A percentile compares a stretch with the other conserved stretches of the same genome.
phyloP scores from a whole-genome alignment of 35 echinoderm and acorn worm species.

The Acanthaster planci region DNA sequence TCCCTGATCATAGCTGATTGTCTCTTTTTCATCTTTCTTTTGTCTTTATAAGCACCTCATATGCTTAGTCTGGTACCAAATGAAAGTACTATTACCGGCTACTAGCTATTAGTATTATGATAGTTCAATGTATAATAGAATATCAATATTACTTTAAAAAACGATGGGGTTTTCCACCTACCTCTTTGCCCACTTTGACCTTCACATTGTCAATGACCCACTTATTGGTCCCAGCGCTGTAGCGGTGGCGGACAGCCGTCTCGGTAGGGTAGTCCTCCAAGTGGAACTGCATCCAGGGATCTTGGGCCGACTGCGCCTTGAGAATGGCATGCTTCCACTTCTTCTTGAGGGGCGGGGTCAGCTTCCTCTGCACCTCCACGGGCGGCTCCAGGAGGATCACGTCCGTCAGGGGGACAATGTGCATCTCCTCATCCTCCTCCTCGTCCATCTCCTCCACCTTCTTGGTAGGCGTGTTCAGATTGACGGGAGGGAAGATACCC shows the following conservation, averaged over 20 bases:
- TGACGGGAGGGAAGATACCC: no score
- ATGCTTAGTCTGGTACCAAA: no score
- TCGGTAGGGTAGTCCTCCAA: slow-evolving; percentile 69
- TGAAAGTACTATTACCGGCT: no score
- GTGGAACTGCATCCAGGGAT: slow-evolving; percentile 85
- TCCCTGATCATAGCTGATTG: no score
- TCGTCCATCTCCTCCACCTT: not conserved
- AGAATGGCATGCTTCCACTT: slow-evolving; percentile 80
- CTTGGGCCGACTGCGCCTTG: slow-evolving; percentile 44
- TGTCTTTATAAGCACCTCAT: no score
- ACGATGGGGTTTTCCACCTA: slow-evolving; percentile 4
- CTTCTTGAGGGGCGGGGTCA: slow-evolving; percentile 35
- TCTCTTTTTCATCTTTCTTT: no score
- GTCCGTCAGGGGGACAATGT: slow-evolving; percentile 46
- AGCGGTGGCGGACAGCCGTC: slow-evolving; percentile 69
- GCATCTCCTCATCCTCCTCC: slow-evolving; percentile 47
- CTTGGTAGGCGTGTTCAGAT: no score
- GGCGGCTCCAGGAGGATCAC: slow-evolving; percentile 19
- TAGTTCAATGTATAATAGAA: no score
- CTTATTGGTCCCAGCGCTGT: slow-evolving; percentile 65
- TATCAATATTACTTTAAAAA: no score
- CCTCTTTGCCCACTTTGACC: slow-evolving; percentile 86
- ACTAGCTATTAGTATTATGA: no score
- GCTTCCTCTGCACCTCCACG: not conserved
- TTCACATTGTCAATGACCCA: slow-evolving; percentile 84